Base-by-base conservation (phyloP, 2,797 vertebrate species). In the Botia kubotai region DNA sequence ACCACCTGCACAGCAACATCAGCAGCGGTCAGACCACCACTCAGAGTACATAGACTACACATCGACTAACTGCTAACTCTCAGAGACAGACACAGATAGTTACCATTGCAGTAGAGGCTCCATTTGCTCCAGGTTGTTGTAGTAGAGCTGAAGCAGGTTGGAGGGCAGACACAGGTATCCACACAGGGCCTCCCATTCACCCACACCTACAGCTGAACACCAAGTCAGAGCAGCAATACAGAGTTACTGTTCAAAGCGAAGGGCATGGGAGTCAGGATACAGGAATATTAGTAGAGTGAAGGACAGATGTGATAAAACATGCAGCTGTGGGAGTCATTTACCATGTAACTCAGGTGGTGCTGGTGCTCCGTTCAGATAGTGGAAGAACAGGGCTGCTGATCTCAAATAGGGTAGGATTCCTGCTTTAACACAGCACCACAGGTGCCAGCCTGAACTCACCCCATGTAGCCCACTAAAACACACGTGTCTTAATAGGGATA, bases 171-270 rank as follows among this genome's bases (percentile, higher is more conserved):
- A 95, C 87, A 99, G 96, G 89, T 96, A 99, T 89, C 92, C 94
- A 91, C 97, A 98, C 83, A 99, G 90, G 29, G 94, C 92, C 90
- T 98, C 97, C 94, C 97, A 98, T 67, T 97, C 96, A 82, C 91
- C 93, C 80, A 93, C 72, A 83, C 95, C 95, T 19, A 88, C 11
- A 84, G 87, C 93, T 94, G 62, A 46, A 80, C 21, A 66, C 19
- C 72, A 0, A 46, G n/a, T 2, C 55, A 55, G 11, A 53, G 7
- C 53, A 29, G 23, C 8, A 13, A 71, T 6, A 11, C 14, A 21
- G 57, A 63, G 13, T 63, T 62, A 29, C 6, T 39, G 23, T 14
- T 26, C 6, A 19, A 1, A 66, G 7, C 10, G 7, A n/a, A 39
- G 14, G 1, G 10, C 2, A 3, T 14, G 43, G 1, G 10, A 46